phyloP scores from a whole-genome alignment of 1,140 invertebrate species.

The Himalopsyche phryganea region DNA sequence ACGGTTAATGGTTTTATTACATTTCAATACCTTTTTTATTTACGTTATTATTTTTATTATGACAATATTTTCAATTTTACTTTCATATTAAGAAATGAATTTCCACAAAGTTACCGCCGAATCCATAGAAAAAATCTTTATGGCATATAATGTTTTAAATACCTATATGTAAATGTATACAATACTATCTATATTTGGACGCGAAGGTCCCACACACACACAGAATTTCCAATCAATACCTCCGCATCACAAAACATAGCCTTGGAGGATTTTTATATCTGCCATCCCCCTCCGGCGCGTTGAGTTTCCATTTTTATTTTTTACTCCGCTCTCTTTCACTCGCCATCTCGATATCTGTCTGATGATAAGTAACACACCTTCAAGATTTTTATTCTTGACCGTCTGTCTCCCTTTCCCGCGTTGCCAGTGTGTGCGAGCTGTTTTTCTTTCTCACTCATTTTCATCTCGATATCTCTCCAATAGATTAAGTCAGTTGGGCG shows the following conservation, averaged over 20 bases:
- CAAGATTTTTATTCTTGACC: slow-evolving; percentile 4
- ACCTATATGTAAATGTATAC: no score
- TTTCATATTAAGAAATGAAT: no score
- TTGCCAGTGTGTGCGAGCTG: neutral
- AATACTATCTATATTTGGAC: no score
- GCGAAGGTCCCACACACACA: neutral
- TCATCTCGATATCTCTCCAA: slow-evolving; percentile 18
- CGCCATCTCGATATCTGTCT: no score
- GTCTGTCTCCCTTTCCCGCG: neutral
- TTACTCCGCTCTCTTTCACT: neutral
- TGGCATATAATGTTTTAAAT: no score
- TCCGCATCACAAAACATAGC: slow-evolving; percentile 1
- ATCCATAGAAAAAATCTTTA: no score
- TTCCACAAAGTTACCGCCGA: no score
- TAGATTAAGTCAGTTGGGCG: neutral
- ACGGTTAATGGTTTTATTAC: no score
- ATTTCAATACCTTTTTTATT: no score
- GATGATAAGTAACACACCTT: slow-evolving; percentile 6
- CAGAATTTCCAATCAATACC: slow-evolving; percentile 1
- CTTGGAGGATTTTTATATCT: neutral
- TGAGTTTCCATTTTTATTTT: neutral
- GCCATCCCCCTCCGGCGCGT: neutral
- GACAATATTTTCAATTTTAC: no score
- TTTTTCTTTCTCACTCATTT: slow-evolving; percentile 2
- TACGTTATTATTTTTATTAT: no score